Evolutionary conservation across 2,113 vertebrate genomes (phyloP).

Genomic region (Microtus ochrogaster): DNA sequence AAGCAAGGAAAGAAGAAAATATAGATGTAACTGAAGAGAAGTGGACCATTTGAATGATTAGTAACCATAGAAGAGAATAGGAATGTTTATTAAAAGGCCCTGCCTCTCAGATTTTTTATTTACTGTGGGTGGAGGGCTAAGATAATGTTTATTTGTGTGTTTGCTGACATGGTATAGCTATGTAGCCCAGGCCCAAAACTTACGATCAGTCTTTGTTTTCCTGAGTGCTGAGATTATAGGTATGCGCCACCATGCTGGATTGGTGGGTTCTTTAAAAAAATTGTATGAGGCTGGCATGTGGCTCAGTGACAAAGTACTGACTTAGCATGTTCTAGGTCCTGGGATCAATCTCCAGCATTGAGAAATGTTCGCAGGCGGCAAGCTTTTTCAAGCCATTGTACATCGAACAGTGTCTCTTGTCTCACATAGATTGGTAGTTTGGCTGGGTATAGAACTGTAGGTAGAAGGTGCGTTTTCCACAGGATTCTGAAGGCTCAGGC

Average conservation of each 20-base stretch:
- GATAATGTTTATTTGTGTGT: background rate
- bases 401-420: background rate
- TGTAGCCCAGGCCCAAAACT: background rate
- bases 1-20: background rate
- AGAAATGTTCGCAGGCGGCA: background rate
- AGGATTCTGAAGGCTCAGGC: background rate
- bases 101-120: background rate
- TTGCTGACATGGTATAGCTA: background rate
- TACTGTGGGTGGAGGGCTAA: too few species aligned
- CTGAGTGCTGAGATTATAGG: background rate
- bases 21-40: background rate
- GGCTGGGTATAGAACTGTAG: conserved; percentile 14
- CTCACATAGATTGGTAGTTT: background rate
- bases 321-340: background rate
- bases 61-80: background rate
- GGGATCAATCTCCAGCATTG: background rate
- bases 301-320: background rate
- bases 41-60: background rate
- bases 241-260: background rate
- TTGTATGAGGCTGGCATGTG: background rate
- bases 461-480: background rate
- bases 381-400: background rate
- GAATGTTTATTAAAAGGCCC: background rate
- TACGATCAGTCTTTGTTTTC: background rate
- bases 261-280: background rate